Evolutionary conservation across 2,888 invertebrate species (phyloP).

Genomic region (Diarsia dahlii): DNA sequence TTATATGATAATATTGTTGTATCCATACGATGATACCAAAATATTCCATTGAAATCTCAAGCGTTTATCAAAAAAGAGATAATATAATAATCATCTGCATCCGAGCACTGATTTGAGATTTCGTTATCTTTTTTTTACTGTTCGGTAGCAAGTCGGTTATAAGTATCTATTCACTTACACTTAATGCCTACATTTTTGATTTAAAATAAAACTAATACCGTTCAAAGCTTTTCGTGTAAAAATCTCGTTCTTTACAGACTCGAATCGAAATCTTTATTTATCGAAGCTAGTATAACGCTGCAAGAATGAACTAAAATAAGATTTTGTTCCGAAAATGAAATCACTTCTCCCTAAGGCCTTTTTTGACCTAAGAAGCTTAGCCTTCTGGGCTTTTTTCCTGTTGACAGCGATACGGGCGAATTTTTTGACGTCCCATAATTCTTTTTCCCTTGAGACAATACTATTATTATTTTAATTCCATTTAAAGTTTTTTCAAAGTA

Average conservation of each 20-base stretch:
- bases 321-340: background rate
- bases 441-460: too few relatives aligned
- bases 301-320: background rate
- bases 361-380: too few relatives aligned
- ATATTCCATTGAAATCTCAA: conserved; percentile 13
- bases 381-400: too few relatives aligned
- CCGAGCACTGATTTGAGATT: conserved; percentile 11
- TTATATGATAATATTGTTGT: conserved; percentile 12
- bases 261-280: background rate
- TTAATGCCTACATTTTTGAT: background rate
- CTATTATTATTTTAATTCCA: too few relatives aligned
- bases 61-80: conserved; percentile 11
- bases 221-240: background rate
- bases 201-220: background rate
- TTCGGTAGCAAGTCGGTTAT: background rate
- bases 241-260: background rate
- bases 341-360: too few relatives aligned
- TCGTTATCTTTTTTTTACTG: background rate
- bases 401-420: too few relatives aligned
- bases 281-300: background rate
- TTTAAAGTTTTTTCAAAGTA: too few relatives aligned
- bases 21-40: background rate
- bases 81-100: background rate
- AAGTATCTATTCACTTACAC: background rate
- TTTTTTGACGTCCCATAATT: too few relatives aligned